These are phyloP conservation scores for Glaucomys volans DNA, from an alignment of 2,113 vertebrate genomes.

Conservation along the genomic window DNA sequence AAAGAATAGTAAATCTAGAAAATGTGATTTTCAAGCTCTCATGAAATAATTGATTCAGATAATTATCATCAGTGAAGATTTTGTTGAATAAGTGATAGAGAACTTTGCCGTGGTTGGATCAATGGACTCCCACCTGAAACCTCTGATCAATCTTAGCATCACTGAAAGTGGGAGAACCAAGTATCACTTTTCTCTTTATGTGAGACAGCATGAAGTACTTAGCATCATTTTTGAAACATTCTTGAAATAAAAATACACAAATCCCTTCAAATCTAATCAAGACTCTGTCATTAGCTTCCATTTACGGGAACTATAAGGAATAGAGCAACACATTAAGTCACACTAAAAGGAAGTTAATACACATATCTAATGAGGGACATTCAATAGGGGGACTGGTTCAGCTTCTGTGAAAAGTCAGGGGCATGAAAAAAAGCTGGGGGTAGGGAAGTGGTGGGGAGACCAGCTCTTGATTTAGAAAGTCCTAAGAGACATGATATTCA, in stretches of 20 bases:
- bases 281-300: neutral
- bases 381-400: neutral
- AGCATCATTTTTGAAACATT: neutral
- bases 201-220: neutral
- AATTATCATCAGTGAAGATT: neutral
- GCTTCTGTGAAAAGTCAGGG: neutral
- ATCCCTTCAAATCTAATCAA: neutral
- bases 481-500: neutral
- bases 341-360: neutral
- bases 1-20: neutral
- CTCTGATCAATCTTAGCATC: neutral
- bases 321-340: neutral
- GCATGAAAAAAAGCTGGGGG: neutral
- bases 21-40: neutral
- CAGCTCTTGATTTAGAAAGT: neutral
- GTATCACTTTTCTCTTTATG: neutral
- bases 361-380: neutral
- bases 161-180: neutral
- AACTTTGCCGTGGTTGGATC: neutral
- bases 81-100: neutral
- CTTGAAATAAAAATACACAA: neutral
- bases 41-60: neutral
- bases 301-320: neutral
- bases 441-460: neutral
- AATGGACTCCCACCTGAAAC: neutral